Evolutionary conservation across 2,888 invertebrate species (phyloP).

Genomic region (Xylota segnis): DNA sequence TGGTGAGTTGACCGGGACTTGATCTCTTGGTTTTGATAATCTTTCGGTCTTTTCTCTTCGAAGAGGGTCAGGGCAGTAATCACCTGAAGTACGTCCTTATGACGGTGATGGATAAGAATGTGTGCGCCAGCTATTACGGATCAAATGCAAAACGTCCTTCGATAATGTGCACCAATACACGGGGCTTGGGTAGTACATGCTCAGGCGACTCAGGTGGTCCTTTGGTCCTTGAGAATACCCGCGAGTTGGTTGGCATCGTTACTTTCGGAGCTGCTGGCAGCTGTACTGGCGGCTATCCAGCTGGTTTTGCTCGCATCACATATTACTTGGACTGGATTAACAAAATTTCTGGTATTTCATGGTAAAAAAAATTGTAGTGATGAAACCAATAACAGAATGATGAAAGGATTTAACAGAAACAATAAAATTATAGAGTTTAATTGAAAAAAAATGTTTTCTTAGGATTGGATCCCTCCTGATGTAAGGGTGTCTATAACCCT

Average conservation of each 20-base stretch:
- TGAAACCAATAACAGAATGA: too few species aligned
- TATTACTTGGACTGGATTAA: constrained; percentile 82
- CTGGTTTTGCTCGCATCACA: constrained; percentile 82
- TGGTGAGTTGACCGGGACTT: constrained; percentile 62
- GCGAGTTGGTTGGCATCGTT: constrained; percentile 81
- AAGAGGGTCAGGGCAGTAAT: constrained; percentile 81
- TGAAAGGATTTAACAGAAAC: too few species aligned
- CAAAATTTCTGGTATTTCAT: constrained; percentile 38
- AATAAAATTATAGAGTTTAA: too few species aligned
- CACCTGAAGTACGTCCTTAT: constrained; percentile 80
- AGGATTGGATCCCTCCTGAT: too few species aligned
- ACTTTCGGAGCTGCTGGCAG: constrained; percentile 82
- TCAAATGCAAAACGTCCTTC: constrained; percentile 78
- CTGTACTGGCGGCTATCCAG: constrained; percentile 82
- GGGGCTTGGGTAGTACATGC: constrained; percentile 81
- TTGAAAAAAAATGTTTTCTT: too few species aligned
- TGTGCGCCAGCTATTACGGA: constrained; percentile 81
- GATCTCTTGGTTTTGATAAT: neutral
- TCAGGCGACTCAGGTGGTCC: constrained; percentile 81
- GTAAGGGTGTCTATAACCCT: too few species aligned
- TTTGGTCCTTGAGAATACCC: constrained; percentile 80
- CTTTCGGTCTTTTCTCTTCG: neutral
- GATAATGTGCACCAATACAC: constrained; percentile 48
- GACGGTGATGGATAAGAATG: constrained; percentile 80
- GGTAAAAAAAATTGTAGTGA: neutral